Evolutionary conservation across 2,113 vertebrate genomes (phyloP), one percentile per base, ranked within the genome.

Genomic region (Agapornis roseicollis): DNA sequence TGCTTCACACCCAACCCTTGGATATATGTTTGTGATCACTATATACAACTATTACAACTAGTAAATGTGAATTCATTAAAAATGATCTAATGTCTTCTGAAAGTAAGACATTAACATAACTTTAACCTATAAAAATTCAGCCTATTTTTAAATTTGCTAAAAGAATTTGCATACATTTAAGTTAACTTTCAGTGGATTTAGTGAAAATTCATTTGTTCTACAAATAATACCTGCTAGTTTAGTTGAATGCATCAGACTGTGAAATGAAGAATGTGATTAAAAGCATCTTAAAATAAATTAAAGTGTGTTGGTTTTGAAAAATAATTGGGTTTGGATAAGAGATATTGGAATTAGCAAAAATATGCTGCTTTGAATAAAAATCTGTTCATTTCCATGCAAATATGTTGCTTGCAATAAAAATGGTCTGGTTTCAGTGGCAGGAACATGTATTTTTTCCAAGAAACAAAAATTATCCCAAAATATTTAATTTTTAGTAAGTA

Each of bases 301-400:
- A 86, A 95, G 33, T 22, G 18, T 69, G 78, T 90, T 95, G 42
- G n/a, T 93, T 97, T 94, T 93, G 42, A 96, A 96, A 97, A 93
- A 90, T 82, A 95, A 89, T 94, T 97, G n/a, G 28, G 10, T 92
- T 81, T 82, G 63, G 50, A 90, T 80, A 85, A 94, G 89, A 97
- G 14, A 27, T 81, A 79, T 88, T 90, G 7, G 42, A 97, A 97
- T 96, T 90, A 88, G 37, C 37, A 89, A 92, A 96, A 96, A 85
- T 52, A 24, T 56, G 15, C 29, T 94, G 55, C 72, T 88, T 92
- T 72, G 72, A 88, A 93, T 77, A 85, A 90, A 97, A 85, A 93
- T 61, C 23, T 63, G 11, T 88, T 94, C 0, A 87, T 96, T 96
- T 97, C 20, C 41, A 35, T 92, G 47, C 5, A 95, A 69, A 91